phyloP scores from a whole-genome alignment of 1,140 invertebrate genomes.

The Saccostrea echinata region DNA sequence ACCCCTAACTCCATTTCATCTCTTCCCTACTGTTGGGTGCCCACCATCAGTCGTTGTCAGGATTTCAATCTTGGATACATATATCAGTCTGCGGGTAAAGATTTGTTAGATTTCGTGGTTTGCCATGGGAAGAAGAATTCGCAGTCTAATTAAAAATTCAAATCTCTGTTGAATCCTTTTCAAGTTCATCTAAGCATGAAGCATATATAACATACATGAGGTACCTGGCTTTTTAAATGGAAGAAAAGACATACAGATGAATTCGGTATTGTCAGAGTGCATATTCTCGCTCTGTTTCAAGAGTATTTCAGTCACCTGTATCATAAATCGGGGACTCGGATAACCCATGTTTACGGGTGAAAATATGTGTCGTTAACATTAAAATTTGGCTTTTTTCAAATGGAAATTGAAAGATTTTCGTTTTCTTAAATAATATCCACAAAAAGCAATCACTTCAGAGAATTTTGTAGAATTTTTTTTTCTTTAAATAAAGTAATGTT shows the following conservation, averaged over 20 bases:
- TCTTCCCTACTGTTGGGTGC: too few species aligned
- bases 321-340: background rate
- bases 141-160: slow-evolving; percentile 27
- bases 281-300: slow-evolving; percentile 8
- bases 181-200: background rate
- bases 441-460: too few species aligned
- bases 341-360: background rate
- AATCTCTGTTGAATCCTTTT: slow-evolving; percentile 14
- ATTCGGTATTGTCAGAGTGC: background rate
- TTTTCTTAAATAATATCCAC: too few species aligned
- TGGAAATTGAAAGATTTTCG: background rate
- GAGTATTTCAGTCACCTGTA: background rate
- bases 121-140: background rate
- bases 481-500: too few species aligned
- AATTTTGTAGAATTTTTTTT: too few species aligned
- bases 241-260: background rate
- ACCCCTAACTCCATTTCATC: too few species aligned
- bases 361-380: background rate
- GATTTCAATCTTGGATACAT: background rate
- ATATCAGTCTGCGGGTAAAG: background rate
- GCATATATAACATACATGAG: slow-evolving; percentile 1
- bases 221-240: slow-evolving; percentile 4
- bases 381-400: background rate
- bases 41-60: too few species aligned
- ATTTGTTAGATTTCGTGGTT: slow-evolving; percentile 2